These are phyloP conservation scores for Valencia hispanica DNA, from an alignment of 2,797 vertebrate genomes.

Conservation along the genomic window DNA sequence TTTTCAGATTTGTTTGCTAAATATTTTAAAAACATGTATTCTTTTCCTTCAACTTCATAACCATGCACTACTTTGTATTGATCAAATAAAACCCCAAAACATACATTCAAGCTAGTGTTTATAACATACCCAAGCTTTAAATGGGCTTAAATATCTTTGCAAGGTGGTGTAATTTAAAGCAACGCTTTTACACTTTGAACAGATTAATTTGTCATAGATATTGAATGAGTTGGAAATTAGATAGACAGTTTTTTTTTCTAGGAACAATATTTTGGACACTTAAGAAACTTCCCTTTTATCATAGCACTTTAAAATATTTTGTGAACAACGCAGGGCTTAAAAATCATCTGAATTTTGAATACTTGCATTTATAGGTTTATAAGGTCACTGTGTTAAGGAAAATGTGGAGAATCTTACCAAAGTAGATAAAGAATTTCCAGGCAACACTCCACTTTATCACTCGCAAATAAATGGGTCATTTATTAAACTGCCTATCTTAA, in stretches of 20 bases:
- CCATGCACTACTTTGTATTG: neutral
- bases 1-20: neutral
- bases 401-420: neutral
- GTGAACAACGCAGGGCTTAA: neutral
- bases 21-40: neutral
- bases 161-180: neutral
- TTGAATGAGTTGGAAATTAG: neutral
- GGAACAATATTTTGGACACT: neutral
- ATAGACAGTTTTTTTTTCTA: neutral
- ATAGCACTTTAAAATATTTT: neutral
- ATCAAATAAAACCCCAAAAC: neutral
- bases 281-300: neutral
- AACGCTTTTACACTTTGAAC: neutral
- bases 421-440: neutral
- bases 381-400: neutral
- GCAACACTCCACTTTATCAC: neutral
- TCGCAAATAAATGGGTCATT: constrained; percentile 5
- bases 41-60: neutral
- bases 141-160: no score
- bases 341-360: neutral
- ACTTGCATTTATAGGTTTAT: neutral
- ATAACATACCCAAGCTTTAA: neutral
- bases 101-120: neutral
- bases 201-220: neutral
- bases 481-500: constrained; percentile 7